Percentiles rank a stretch among this genome's conserved stretches.
These are phyloP conservation scores for Muntiacus muntjak DNA, from an alignment of 2,113 vertebrate species.

Conservation along the genomic window DNA sequence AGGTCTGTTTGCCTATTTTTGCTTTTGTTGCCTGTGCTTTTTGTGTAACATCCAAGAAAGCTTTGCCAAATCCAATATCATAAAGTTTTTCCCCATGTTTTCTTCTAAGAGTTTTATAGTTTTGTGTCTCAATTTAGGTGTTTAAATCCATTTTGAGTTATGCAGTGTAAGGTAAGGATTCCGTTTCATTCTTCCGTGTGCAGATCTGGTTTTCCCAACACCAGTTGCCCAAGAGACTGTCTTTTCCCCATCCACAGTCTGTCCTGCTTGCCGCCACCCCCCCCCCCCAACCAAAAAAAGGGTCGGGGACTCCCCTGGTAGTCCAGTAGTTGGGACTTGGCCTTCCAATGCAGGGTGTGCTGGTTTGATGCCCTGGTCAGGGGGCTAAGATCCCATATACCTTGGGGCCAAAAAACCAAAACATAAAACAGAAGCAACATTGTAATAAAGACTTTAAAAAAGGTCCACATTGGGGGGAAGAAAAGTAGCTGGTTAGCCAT, in stretches of 20 bases:
- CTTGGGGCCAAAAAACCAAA: neutral
- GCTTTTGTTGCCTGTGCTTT: neutral
- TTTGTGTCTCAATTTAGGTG: neutral
- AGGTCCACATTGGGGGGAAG: neutral
- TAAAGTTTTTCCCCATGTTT: neutral
- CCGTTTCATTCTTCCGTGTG: neutral
- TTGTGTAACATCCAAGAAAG: neutral
- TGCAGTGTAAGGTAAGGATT: neutral
- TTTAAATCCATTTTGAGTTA: neutral
- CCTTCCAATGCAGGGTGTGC: neutral
- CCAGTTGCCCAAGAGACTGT: neutral
- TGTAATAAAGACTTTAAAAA: neutral
- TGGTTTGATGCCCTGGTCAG: neutral
- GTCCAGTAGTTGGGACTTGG: neutral
- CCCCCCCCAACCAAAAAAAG: neutral
- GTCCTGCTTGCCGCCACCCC: neutral
- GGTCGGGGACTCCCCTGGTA: neutral
- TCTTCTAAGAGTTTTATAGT: neutral
- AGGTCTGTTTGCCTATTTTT: neutral
- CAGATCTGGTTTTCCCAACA: neutral
- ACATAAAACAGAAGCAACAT: neutral
- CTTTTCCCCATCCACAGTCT: neutral
- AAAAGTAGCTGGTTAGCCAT: neutral
- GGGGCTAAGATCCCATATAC: neutral
- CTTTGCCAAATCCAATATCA: neutral